Evolutionary conservation across 2,113 vertebrate species (phyloP).

Genomic region (Elephas maximus): DNA sequence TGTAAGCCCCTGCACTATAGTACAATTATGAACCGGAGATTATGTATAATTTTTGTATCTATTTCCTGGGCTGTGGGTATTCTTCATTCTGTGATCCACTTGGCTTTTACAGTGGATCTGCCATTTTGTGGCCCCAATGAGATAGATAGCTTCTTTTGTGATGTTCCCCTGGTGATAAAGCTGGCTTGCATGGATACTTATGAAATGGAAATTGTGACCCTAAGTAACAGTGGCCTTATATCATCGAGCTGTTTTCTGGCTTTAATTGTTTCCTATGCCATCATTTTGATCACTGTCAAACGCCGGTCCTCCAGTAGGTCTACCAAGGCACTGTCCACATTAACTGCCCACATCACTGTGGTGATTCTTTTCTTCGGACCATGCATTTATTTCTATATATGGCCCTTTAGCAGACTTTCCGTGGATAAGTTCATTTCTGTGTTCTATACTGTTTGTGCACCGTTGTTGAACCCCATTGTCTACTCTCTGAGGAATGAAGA

Average conservation of each 20-base stretch:
- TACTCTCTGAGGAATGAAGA: conserved; percentile 83
- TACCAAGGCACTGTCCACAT: conserved; percentile 77
- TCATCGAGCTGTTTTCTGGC: conserved; percentile 75
- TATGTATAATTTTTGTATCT: conserved; percentile 73
- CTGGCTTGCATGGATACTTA: conserved; percentile 80
- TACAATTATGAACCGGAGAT: conserved; percentile 71
- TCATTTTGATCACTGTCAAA: conserved; percentile 66
- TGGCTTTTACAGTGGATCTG: conserved; percentile 74
- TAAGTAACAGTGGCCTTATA: conserved; percentile 79
- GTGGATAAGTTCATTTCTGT: conserved; percentile 79
- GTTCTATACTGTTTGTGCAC: conserved; percentile 79
- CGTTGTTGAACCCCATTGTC: conserved; percentile 80
- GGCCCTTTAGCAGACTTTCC: conserved; percentile 77
- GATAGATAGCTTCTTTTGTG: conserved; percentile 84
- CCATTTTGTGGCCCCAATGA: conserved; percentile 85
- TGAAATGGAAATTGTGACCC: conserved; percentile 73
- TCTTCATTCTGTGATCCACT: conserved; percentile 80
- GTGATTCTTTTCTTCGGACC: conserved; percentile 81
- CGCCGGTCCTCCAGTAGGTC: conserved; percentile 53
- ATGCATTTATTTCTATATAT: conserved; percentile 81
- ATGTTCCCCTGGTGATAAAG: conserved; percentile 79
- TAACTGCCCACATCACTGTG: conserved; percentile 77
- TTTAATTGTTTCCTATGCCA: conserved; percentile 74
- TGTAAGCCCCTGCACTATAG: conserved; percentile 81
- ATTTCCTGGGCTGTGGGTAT: conserved; percentile 81